A percentile compares a stretch with the other conserved stretches of the same genome.
Evolutionary conservation across 2,113 vertebrate species (phyloP).

Genomic region (Tretioscincus oriximinensis): DNA sequence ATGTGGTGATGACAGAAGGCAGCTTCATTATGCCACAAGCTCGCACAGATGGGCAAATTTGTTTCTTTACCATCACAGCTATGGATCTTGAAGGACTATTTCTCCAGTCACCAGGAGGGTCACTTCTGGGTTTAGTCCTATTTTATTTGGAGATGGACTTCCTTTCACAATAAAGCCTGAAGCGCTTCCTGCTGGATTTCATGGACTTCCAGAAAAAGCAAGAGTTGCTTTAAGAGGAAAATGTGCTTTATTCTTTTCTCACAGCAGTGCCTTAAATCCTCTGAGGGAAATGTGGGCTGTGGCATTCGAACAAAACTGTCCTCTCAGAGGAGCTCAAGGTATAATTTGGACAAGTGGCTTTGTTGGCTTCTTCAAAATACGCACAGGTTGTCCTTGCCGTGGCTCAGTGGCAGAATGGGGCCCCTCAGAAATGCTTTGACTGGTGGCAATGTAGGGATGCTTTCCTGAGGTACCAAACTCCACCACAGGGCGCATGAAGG

Average conservation of each 20-base stretch:
- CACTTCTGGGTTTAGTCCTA: neutral
- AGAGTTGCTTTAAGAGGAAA: slow-evolving; percentile 43
- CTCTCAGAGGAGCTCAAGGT: neutral
- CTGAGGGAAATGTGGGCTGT: slow-evolving; percentile 47
- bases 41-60: too few species aligned
- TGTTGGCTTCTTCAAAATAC: neutral
- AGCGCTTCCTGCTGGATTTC: slow-evolving; percentile 12
- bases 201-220: neutral
- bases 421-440: neutral
- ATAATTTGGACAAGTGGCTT: neutral
- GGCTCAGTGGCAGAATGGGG: too few species aligned
- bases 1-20: neutral
- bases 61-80: neutral
- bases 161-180: neutral
- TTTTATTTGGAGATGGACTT: slow-evolving; percentile 46
- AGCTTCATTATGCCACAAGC: neutral
- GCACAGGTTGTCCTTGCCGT: neutral
- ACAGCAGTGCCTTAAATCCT: slow-evolving; percentile 76
- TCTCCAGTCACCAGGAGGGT: neutral
- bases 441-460: neutral
- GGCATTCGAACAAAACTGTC: neutral
- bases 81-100: neutral
- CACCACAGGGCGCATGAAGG: neutral
- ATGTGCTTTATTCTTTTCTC: slow-evolving; percentile 62
- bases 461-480: neutral